Evolutionary conservation across 2,888 invertebrate genomes (phyloP).

Genomic region (Ormyrus pomaceus): DNA sequence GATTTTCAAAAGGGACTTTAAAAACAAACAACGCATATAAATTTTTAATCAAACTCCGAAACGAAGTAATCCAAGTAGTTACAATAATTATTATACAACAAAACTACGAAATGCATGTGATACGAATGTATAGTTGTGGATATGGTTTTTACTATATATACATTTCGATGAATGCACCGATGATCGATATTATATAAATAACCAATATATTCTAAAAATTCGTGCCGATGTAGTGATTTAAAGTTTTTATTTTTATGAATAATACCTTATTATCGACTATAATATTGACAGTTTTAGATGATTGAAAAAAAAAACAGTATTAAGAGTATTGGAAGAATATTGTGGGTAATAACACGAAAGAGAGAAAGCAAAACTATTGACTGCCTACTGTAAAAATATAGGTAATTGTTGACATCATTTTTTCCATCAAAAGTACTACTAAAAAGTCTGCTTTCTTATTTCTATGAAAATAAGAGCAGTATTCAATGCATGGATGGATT

Average conservation of each 20-base stretch:
- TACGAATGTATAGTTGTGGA: conserved; percentile 13
- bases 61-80: too few relatives aligned
- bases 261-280: conserved; percentile 36
- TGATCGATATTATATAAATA: conserved; percentile 39
- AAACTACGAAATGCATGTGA: conserved; percentile 12
- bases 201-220: conserved; percentile 57
- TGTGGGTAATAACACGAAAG: not conserved
- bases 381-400: conserved; percentile 45
- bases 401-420: conserved; percentile 8
- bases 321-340: conserved; percentile 13
- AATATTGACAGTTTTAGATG: conserved; percentile 20
- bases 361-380: conserved; percentile 4
- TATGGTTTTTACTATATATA: conserved; percentile 36
- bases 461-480: not conserved
- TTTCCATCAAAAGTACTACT: not conserved
- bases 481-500: not conserved
- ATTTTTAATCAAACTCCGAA: too few relatives aligned
- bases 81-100: too few relatives aligned
- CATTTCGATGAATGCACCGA: conserved; percentile 44
- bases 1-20: too few relatives aligned
- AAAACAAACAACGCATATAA: too few relatives aligned
- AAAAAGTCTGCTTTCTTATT: not conserved
- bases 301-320: conserved; percentile 21
- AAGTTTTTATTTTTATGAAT: conserved; percentile 54
- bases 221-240: conserved; percentile 56